A percentile compares a stretch with the other conserved stretches of the same genome.
These are phyloP conservation scores for Stomatorhinus walkeri DNA, from an alignment of 2,797 vertebrate genomes.

Conservation along the genomic window DNA sequence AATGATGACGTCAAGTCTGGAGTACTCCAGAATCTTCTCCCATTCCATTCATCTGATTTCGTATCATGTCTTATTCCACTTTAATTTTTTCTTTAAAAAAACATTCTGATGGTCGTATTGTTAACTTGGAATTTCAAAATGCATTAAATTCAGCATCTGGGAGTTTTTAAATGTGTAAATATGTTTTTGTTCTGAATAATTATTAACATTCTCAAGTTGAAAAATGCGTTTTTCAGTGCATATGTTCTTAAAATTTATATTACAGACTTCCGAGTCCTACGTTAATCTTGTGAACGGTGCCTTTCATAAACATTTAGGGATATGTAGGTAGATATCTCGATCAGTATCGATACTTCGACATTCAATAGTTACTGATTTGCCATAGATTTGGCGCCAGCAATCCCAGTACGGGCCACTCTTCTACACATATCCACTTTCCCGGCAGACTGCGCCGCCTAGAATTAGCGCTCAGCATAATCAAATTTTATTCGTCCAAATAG, in stretches of 20 bases:
- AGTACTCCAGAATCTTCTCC: neutral
- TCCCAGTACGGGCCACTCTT: neutral
- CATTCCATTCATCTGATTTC: neutral
- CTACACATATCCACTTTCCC: neutral
- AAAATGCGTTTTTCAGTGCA: neutral
- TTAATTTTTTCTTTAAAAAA: neutral
- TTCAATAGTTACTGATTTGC: neutral
- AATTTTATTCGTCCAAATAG: neutral
- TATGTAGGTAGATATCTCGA: neutral
- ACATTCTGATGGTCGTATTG: neutral
- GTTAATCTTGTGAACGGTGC: neutral
- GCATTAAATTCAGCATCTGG: neutral
- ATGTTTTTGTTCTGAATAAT: neutral
- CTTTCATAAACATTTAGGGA: neutral
- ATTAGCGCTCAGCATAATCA: neutral
- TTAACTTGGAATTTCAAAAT: neutral
- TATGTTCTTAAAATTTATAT: neutral
- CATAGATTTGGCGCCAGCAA: neutral
- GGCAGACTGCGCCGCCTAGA: neutral
- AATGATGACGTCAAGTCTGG: neutral
- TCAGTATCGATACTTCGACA: neutral
- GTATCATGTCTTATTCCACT: neutral
- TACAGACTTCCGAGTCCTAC: neutral
- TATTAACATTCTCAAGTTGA: neutral
- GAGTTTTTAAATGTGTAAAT: neutral